Evolutionary conservation across 2,797 vertebrate species (phyloP), one percentile per base, ranked within the genome.

Genomic region (Trematomus bernacchii): DNA sequence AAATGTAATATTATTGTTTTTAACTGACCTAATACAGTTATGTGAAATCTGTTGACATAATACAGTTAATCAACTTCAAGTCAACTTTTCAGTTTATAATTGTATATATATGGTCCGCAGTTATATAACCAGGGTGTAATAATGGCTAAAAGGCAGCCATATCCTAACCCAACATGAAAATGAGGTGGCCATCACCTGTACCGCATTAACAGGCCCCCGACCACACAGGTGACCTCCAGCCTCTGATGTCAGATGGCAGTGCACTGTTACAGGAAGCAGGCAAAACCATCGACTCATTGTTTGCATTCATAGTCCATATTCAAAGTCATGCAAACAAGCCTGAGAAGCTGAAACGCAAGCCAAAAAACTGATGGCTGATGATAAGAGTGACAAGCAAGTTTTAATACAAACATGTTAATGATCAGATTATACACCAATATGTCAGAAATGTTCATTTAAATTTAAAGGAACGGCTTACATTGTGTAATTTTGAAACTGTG

Each of bases 291-390:
- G 18, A 19, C 37, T 6, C 11, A 0, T 37, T 59, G 23, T 74
- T 71, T 75, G 40, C 37, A 11, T 55, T 52, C 15, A 13, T 9
- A 18, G 40, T 10, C 16, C 37, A 44, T 37, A 91, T 89, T 83
- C 82, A 91, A 89, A 91, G 27, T 66, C 3, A 87, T 87, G 81
- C 79, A 90, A 86, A 90, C 1, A 11, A 11, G 3, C 73, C 64
- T 46, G 40, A 43, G 23, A 53, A 51, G 37, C 37, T 60, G 30
- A 72, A 61, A 66, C 30, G 30, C 4, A 3, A 2, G 13, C 27
- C 16, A 27, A 27, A 27, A 79, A 82, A 43, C 11, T 66, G 14
- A 51, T 40, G 19, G 53, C 53, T 67, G 27, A 50, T 57, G 42
- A 68, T 68, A 57, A 50, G 6, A 60, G 9, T 23, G 18, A 27